Evolutionary conservation across 2,888 invertebrate species (phyloP).

Genomic region (Anoncus sp.): DNA sequence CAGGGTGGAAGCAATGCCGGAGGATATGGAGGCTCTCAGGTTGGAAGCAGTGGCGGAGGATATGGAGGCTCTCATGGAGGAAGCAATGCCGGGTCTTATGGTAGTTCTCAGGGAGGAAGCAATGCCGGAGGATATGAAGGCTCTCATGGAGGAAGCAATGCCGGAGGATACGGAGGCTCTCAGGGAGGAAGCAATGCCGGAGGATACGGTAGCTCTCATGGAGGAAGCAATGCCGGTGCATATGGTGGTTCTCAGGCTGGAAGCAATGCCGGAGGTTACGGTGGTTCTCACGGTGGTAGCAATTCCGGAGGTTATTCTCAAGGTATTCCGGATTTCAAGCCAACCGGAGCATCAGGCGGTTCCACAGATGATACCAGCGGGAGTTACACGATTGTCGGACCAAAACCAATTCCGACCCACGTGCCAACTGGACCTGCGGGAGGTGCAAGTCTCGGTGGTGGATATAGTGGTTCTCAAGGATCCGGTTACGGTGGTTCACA

Average conservation of each 20-base stretch:
- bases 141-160: slow-evolving; percentile 24
- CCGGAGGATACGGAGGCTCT: slow-evolving; percentile 26
- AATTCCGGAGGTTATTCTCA: too few relatives aligned
- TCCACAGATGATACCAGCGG: slow-evolving; percentile 10
- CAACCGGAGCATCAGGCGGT: slow-evolving; percentile 26
- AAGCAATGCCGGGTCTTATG: slow-evolving; percentile 33
- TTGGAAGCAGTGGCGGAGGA: slow-evolving; percentile 15
- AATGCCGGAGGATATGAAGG: slow-evolving; percentile 21
- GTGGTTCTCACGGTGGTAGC: too few relatives aligned
- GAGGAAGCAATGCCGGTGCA: slow-evolving; percentile 16
- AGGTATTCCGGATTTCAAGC: too few relatives aligned
- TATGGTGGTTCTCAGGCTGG: slow-evolving; percentile 14
- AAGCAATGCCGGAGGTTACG: slow-evolving; percentile 29
- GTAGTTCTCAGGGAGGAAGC: slow-evolving; percentile 8
- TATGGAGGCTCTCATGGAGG: slow-evolving; percentile 42
- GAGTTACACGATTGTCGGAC: slow-evolving; percentile 1
- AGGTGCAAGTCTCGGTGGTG: slow-evolving; percentile 57
- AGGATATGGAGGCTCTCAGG: neutral
- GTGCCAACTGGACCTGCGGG: slow-evolving; percentile 51
- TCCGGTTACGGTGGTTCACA: slow-evolving; percentile 21
- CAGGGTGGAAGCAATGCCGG: slow-evolving; percentile 25
- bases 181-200: slow-evolving; percentile 18
- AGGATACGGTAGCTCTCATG: slow-evolving; percentile 11
- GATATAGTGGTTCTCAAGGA: slow-evolving; percentile 32
- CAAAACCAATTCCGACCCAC: slow-evolving; percentile 24